phyloP scores from a whole-genome alignment of 64 coral and sea anemone species.

The Anthopleura sola region DNA sequence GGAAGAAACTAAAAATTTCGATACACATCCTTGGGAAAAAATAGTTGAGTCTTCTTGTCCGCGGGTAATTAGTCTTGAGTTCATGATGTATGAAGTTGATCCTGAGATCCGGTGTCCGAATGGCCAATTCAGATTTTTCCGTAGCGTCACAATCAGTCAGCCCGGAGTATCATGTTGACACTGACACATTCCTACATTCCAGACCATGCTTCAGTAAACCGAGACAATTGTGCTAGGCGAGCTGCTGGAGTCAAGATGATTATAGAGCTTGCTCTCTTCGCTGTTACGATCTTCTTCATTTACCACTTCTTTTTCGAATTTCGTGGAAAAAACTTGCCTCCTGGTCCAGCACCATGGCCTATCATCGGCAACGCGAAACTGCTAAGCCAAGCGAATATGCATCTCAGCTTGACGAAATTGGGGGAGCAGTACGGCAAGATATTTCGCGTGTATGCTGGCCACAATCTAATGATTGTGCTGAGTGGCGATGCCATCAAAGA shows the following conservation, averaged over 20 bases:
- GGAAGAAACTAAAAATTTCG: too few species aligned
- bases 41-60: too few species aligned
- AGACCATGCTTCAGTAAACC: too few species aligned
- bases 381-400: not conserved
- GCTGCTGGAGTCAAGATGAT: not conserved
- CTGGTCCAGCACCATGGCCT: slow-evolving; percentile 22
- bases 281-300: not conserved
- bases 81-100: too few species aligned
- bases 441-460: not conserved
- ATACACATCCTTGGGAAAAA: too few species aligned
- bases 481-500: slow-evolving; percentile 14
- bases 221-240: too few species aligned
- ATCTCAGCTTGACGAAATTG: not conserved
- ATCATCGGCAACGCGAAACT: slow-evolving; percentile 21
- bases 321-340: not conserved
- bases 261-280: not conserved
- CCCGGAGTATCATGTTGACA: too few species aligned
- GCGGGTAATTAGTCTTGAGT: too few species aligned
- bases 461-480: not conserved
- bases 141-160: too few species aligned
- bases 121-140: too few species aligned
- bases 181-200: too few species aligned
- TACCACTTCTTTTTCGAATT: slow-evolving; percentile 36
- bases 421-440: slow-evolving; percentile 23
- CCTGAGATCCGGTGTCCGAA: too few species aligned